A percentile compares a stretch with the other conserved stretches of the same genome.
phyloP scores from a whole-genome alignment of 2,113 vertebrate species.

The Atractosteus spatula region DNA sequence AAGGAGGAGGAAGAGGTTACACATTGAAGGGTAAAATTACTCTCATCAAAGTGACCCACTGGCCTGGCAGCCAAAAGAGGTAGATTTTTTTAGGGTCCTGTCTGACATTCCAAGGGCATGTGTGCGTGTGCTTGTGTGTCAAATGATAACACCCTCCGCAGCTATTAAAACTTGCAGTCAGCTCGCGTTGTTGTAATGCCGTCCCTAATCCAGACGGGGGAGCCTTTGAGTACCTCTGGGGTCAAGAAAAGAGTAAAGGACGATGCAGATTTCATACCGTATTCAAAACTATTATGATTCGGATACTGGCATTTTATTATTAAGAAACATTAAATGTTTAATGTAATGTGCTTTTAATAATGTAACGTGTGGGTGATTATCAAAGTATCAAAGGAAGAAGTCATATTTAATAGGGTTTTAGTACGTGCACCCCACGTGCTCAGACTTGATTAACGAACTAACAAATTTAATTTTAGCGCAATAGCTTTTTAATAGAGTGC shows the following conservation, averaged over 20 bases:
- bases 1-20: no score
- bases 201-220: conserved; percentile 65
- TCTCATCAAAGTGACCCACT: no score
- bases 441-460: conserved; percentile 54
- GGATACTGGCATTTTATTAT: conserved; percentile 57
- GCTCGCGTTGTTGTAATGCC: conserved; percentile 47
- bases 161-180: no score
- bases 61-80: no score
- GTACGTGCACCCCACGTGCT: conserved; percentile 46
- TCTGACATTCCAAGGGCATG: no score
- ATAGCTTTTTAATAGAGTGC: conserved; percentile 12
- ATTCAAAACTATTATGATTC: conserved; percentile 41
- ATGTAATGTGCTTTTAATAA: conserved; percentile 57
- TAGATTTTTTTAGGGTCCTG: no score
- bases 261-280: conserved; percentile 48
- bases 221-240: conserved; percentile 41
- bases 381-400: conserved; percentile 53
- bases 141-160: no score
- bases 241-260: conserved; percentile 41
- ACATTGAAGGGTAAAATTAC: no score
- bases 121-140: no score
- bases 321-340: conserved; percentile 46
- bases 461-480: conserved; percentile 48
- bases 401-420: conserved; percentile 30
- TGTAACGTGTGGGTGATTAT: conserved; percentile 52